A percentile compares a stretch with the other conserved stretches of the same genome.
phyloP scores from a whole-genome alignment of 1,140 invertebrate species.

The Plutomurus gul region DNA sequence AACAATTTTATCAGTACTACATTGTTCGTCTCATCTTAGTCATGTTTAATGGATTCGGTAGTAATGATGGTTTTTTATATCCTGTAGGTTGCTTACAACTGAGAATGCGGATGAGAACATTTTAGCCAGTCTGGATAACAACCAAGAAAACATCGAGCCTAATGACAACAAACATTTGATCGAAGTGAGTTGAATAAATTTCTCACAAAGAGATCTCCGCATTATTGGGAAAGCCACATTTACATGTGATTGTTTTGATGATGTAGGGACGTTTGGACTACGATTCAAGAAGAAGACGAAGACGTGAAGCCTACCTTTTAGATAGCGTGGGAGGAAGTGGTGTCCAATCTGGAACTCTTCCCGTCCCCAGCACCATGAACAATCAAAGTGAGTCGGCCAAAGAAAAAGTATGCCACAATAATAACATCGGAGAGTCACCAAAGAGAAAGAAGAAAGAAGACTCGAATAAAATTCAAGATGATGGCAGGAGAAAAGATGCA shows the following conservation, averaged over 20 bases:
- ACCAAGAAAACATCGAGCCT: conserved; percentile 72
- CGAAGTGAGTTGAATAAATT: conserved; percentile 58
- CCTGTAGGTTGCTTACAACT: conserved; percentile 60
- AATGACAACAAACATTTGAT: conserved; percentile 66
- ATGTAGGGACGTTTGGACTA: conserved; percentile 39
- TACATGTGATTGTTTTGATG: background rate
- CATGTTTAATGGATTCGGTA: background rate
- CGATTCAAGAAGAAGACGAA: conserved; percentile 55
- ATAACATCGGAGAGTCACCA: conserved; percentile 45
- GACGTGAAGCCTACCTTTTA: conserved; percentile 39
- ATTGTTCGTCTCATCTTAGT: background rate
- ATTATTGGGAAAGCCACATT: background rate
- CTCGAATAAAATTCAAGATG: conserved; percentile 42
- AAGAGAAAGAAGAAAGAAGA: conserved; percentile 55
- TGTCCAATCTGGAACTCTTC: conserved; percentile 49
- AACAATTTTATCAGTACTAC: too few species aligned
- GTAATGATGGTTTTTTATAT: background rate
- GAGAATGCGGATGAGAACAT: conserved; percentile 62
- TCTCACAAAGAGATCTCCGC: background rate
- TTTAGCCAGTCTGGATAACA: conserved; percentile 63
- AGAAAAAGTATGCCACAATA: conserved; percentile 50
- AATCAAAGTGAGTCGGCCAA: conserved; percentile 51
- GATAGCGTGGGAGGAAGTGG: conserved; percentile 53
- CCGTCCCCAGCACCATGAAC: conserved; percentile 41
- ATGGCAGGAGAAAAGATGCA: conserved; percentile 56